Conservation (phyloP, 2,888 invertebrate genomes). For the Diabrotica balteata region DNA sequence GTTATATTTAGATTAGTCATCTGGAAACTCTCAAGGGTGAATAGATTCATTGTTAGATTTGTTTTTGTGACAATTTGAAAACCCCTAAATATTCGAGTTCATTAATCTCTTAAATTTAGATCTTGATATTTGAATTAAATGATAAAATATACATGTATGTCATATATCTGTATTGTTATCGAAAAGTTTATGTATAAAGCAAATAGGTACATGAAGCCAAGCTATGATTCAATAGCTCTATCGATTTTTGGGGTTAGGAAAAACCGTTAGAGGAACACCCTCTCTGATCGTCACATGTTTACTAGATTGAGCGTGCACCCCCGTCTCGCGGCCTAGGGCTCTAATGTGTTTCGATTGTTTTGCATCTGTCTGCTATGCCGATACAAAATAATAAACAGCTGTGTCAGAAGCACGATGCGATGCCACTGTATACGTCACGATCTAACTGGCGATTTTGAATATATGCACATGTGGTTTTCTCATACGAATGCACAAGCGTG, state of each 20-base stretch:
- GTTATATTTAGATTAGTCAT: no score
- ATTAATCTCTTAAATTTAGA: no score
- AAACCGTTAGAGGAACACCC: conserved; percentile 40
- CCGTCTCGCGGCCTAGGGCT: conserved; percentile 26
- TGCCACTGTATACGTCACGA: not conserved
- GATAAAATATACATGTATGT: no score
- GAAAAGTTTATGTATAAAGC: no score
- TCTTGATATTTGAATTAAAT: no score
- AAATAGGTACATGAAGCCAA: no score
- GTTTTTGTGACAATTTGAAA: no score
- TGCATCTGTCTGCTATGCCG: conserved; percentile 39
- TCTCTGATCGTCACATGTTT: conserved; percentile 27
- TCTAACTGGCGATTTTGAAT: conserved; percentile 7
- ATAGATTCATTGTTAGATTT: no score
- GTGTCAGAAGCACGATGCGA: conserved; percentile 21
- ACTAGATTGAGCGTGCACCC: conserved; percentile 34
- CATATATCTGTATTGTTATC: no score
- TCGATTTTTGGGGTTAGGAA: conserved; percentile 27
- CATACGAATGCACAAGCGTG: not conserved
- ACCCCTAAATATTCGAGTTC: no score
- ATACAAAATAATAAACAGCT: conserved; percentile 36
- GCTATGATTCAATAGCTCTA: not conserved
- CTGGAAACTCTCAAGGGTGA: no score
- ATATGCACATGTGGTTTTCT: not conserved
- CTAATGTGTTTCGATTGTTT: conserved; percentile 37